These are phyloP conservation scores for Fulmarus glacialis DNA, from an alignment of 2,113 vertebrate species.

Conservation along the genomic window DNA sequence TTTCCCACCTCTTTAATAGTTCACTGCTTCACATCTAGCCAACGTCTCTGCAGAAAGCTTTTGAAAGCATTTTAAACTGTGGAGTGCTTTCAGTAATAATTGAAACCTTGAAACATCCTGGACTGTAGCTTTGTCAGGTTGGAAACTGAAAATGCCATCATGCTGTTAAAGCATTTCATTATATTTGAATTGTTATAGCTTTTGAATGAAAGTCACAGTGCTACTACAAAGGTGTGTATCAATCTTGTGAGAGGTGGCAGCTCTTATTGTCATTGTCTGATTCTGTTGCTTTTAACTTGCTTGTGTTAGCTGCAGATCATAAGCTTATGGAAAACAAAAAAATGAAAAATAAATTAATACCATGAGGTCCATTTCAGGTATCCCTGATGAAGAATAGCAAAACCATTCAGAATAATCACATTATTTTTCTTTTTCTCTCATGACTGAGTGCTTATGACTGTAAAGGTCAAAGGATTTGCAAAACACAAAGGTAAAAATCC, in stretches of 20 bases:
- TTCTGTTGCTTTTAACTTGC: background rate
- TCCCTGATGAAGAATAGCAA: background rate
- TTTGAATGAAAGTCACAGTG: background rate
- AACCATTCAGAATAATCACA: background rate
- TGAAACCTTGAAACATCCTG: background rate
- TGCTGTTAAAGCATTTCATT: slow-evolving; percentile 3
- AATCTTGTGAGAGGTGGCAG: background rate
- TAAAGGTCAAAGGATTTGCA: background rate
- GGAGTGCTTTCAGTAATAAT: slow-evolving; percentile 1
- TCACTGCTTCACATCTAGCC: slow-evolving; percentile 7
- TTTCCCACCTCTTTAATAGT: background rate
- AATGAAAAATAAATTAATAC: background rate
- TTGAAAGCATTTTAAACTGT: slow-evolving; percentile 31
- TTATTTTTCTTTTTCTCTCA: background rate
- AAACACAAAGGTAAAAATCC: background rate
- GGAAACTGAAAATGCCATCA: background rate
- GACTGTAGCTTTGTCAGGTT: background rate
- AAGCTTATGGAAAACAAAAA: background rate
- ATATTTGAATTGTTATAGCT: background rate
- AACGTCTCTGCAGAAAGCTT: slow-evolving; percentile 25
- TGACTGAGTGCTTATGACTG: background rate
- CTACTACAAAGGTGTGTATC: background rate
- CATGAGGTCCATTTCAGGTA: background rate
- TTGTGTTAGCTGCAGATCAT: background rate
- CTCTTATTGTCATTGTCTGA: background rate